Evolutionary conservation across 2,797 vertebrate genomes (phyloP), one percentile per base, ranked within the genome.

Genomic region (Emydoidea blandingii): DNA sequence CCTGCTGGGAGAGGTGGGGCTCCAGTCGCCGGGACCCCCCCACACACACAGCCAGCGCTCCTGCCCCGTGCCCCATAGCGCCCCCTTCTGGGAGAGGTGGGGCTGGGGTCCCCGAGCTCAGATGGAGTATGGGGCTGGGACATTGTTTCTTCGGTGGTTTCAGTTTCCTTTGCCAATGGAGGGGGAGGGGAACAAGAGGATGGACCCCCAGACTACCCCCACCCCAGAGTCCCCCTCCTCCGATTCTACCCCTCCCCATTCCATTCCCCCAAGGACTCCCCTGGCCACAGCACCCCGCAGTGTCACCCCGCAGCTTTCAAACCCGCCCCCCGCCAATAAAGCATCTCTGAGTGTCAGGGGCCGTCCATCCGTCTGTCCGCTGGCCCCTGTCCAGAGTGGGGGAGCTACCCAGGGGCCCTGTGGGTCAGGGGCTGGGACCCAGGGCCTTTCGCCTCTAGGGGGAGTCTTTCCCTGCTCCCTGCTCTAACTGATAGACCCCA

Each of bases 331-430:
- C 94, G 3, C 96, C 97, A 14, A 84, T 31, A 3, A 2, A 1
- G 59, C 78, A 57, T 83, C 96, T 97, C 27, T 62, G 83, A 34
- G 62, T 15, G 12, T 94, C 96, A 12, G 59, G 1, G 18, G 95
- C 83, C 49, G 94, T 14, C 53, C 92, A 3, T 84, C 94, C 93
- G 53, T 88, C n/a, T n/a, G n/a, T n/a, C n/a, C n/a, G n/a, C n/a
- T 8, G 16, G 57, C 97, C 96, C 95, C 93, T 96, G 76, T 90
- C 79, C 83, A 97, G 78, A 57, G 80, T 31, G 86, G 68, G 65
- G 12, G 23, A 54, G 72, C 81, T 47, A 29, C 25, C 29, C 6
- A 53, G 34, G 41, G 29, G 12, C 57, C 9, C 27, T 5, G 50
- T 1, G 18, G 47, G 54, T 37, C 56, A 56, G 23, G 49, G 65